phyloP scores from a whole-genome alignment of 2,113 vertebrate genomes.

The Hyaena hyaena region DNA sequence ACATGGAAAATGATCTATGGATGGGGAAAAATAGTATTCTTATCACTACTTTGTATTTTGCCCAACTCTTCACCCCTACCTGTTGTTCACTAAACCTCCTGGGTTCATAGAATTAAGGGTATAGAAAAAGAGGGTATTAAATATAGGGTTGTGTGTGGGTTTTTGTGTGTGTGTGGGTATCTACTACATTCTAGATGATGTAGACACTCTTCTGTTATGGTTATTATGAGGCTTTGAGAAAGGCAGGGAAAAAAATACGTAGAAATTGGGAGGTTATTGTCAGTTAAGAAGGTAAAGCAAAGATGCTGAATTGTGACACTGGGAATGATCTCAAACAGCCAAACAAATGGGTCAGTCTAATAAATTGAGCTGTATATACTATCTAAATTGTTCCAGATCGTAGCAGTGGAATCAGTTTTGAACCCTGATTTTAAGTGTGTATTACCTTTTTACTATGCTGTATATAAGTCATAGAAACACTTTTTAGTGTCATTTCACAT shows the following conservation, averaged over 20 bases:
- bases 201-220: not conserved
- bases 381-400: not conserved
- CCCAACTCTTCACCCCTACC: not conserved
- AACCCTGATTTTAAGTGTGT: not conserved
- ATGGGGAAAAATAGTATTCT: not conserved
- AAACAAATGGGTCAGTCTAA: too few relatives aligned
- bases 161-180: not conserved
- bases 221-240: not conserved
- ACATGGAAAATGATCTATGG: not conserved
- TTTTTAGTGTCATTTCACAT: constrained; percentile 12
- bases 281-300: not conserved
- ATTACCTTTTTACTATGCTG: not conserved
- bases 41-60: not conserved
- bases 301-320: too few relatives aligned
- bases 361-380: not conserved
- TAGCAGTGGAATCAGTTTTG: not conserved
- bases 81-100: not conserved
- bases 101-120: not conserved
- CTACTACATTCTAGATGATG: not conserved
- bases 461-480: not conserved
- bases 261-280: not conserved
- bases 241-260: not conserved
- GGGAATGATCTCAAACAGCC: not conserved
- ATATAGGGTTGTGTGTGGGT: not conserved
- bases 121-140: not conserved